A percentile compares a stretch with the other conserved stretches of the same genome.
phyloP scores from a whole-genome alignment of 1,140 invertebrate genomes.

The Drosophila varians region DNA sequence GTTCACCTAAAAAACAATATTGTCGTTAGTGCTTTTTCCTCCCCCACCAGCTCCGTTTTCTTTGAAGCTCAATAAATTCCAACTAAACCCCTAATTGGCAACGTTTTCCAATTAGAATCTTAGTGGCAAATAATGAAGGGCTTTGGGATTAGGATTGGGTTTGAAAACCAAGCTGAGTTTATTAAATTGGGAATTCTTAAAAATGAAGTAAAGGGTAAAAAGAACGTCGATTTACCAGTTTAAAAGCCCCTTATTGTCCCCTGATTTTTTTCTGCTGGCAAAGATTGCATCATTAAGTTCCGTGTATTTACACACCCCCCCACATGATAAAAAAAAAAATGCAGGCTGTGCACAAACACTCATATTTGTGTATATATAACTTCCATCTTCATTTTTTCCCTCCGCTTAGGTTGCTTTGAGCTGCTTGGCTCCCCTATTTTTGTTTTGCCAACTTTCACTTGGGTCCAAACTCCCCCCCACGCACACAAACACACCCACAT shows the following conservation, averaged over 20 bases:
- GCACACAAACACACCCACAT: constrained; percentile 8
- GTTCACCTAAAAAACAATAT: constrained; percentile 20
- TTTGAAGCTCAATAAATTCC: constrained; percentile 36
- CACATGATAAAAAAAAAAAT: neutral
- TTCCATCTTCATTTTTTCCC: constrained; percentile 3
- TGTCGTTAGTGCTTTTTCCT: neutral
- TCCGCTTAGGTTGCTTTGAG: neutral
- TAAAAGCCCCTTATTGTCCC: too few relatives aligned
- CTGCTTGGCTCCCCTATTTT: neutral
- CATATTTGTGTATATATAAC: neutral
- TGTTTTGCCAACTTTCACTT: constrained; percentile 39
- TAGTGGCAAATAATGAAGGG: too few relatives aligned
- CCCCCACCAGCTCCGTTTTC: neutral
- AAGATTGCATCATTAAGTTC: constrained; percentile 27
- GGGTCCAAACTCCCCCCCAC: too few relatives aligned
- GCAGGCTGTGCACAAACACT: neutral
- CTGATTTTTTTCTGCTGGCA: neutral
- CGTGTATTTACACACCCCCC: neutral
- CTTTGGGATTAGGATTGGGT: too few relatives aligned
- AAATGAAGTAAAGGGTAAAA: neutral
- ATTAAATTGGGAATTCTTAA: too few relatives aligned
- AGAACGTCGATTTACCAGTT: neutral
- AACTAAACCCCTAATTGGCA: constrained; percentile 34
- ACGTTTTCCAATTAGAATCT: constrained; percentile 23
- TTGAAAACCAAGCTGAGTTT: too few relatives aligned